Conservation (phyloP, 2,888 invertebrate species). For the Lumbricus terrestris region DNA sequence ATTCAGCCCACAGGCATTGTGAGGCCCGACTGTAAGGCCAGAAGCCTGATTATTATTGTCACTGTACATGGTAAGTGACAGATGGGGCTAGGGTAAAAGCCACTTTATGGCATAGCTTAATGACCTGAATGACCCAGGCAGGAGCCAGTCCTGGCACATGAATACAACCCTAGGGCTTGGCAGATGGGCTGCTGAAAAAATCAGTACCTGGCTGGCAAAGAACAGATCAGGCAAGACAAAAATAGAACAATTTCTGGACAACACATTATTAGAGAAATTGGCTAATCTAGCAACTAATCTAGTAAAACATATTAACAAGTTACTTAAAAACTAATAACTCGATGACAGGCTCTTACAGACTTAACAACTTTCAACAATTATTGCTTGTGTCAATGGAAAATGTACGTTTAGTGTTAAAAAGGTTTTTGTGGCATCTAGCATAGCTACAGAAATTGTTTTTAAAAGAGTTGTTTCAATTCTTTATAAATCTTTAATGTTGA, state of each 20-base stretch:
- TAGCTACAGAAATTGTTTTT: background rate
- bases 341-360: background rate
- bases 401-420: background rate
- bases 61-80: background rate
- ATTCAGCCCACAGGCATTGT: background rate
- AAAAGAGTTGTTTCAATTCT: background rate
- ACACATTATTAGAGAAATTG: background rate
- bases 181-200: background rate
- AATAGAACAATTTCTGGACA: background rate
- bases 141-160: background rate
- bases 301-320: no score
- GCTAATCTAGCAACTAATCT: background rate
- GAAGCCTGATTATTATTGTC: constrained; percentile 3
- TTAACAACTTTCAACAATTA: background rate
- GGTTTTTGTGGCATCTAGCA: background rate
- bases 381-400: background rate
- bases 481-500: background rate
- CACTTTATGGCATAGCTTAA: background rate
- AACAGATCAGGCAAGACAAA: background rate
- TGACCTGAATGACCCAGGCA: constrained; percentile 3
- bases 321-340: background rate
- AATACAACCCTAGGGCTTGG: background rate
- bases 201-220: background rate
- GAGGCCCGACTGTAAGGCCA: background rate
- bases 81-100: background rate